Evolutionary conservation across 2,113 vertebrate genomes (phyloP).

Genomic region (Sinocyclocheilus grahami): DNA sequence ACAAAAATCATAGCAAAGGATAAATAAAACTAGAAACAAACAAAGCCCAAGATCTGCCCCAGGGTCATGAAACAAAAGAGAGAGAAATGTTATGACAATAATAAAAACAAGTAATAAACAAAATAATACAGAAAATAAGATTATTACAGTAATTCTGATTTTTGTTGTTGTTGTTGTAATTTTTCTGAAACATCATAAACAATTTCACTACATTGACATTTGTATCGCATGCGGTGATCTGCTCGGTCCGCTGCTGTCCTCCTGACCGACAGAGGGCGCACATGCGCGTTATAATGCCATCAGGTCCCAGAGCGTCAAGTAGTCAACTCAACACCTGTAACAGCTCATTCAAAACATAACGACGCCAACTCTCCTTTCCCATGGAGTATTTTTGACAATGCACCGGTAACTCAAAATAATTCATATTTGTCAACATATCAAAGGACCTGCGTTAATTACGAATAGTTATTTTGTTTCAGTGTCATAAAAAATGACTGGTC

Average conservation of each 20-base stretch:
- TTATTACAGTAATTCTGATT: too few relatives aligned
- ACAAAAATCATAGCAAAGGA: too few relatives aligned
- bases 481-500: not conserved
- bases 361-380: not conserved
- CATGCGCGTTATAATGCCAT: not conserved
- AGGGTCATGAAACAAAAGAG: too few relatives aligned
- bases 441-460: not conserved
- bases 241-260: not conserved
- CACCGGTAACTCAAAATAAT: slow-evolving; percentile 37
- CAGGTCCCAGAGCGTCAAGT: not conserved
- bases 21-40: too few relatives aligned
- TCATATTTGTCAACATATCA: not conserved
- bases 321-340: slow-evolving; percentile 36
- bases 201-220: too few relatives aligned
- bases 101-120: too few relatives aligned
- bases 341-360: slow-evolving; percentile 3
- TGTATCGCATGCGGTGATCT: too few relatives aligned
- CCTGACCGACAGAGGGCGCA: slow-evolving; percentile 27
- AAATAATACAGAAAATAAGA: too few relatives aligned
- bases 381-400: slow-evolving; percentile 49
- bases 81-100: too few relatives aligned
- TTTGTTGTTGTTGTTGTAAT: too few relatives aligned
- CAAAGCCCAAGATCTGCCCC: too few relatives aligned
- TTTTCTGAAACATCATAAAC: too few relatives aligned
- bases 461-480: not conserved